A percentile compares a stretch with the other conserved stretches of the same genome.
phyloP scores from a whole-genome alignment of 1,140 invertebrate genomes.

The Penaeus japonicus region DNA sequence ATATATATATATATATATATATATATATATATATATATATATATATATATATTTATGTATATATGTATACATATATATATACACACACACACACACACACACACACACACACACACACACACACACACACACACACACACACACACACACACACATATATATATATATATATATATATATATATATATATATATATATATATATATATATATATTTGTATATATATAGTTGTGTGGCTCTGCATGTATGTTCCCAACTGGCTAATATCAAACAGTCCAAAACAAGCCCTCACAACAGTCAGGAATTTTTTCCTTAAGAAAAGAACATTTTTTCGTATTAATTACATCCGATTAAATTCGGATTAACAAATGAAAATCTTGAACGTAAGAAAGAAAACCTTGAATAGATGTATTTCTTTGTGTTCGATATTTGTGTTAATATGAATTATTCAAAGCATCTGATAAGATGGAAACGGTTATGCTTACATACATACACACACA shows the following conservation, averaged over 20 bases:
- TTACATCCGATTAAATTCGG: no score
- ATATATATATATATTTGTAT: background rate
- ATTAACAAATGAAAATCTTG: no score
- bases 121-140: background rate
- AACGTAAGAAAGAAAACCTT: no score
- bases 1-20: conserved; percentile 24
- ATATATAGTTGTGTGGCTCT: background rate
- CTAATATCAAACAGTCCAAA: no score
- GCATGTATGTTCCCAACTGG: background rate
- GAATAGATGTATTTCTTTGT: no score
- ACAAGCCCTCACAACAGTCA: no score
- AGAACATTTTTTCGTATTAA: no score
- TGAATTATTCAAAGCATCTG: background rate
- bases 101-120: background rate
- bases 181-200: background rate
- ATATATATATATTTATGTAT: conserved; percentile 10
- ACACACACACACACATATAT: background rate
- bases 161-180: background rate
- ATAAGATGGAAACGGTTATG: no score
- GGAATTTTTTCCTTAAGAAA: no score
- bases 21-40: conserved; percentile 4
- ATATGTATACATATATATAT: conserved; percentile 1
- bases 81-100: background rate
- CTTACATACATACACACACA: no score
- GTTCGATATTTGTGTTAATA: no score